Evolutionary conservation across 2,113 vertebrate species (phyloP), one percentile per base, ranked within the genome.

Genomic region (Ophiodon elongatus): DNA sequence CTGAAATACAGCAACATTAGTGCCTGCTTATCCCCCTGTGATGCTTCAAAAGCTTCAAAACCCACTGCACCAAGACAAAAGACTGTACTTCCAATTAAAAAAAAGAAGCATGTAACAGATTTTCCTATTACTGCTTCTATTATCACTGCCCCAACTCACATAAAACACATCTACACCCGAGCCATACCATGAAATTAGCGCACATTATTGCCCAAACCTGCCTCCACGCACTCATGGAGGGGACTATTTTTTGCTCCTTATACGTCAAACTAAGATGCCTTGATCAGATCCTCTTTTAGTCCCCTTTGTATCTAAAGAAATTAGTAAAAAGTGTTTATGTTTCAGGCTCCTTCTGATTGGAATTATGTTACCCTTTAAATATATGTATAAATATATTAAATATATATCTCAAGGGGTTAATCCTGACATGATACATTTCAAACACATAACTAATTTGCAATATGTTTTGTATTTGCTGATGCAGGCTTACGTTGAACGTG

Each of bases 41-140:
- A 56, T 73, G 71, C 62, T 43, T 74, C n/a, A 77, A 41, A 77
- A 39, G 21, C 47, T 45, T 57, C n/a, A 59, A 41, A 78, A 29
- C 15, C 37, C 60, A 56, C 62, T 39, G 54, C 56, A n/a, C 60
- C 67, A 31, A 37, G 6, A 54, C 66, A 43, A 67, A 77, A 37
- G n/a, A 62, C 71, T 41, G 54, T 14, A 54, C 27, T 45, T 57
- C 3, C 2, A 60, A 33, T 21, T 29, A 8, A 65, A 37, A 59
- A 19, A 39, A 50, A 62, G 6, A 47, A 39, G 8, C 10, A 25
- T 13, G 0, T 2, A 43, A 54, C 1, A 41, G 25, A 62, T 50
- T 66, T 66, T 73, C 29, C 8, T 45, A 56, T 39, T 29, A 5
- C 13, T 60, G 54, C 8, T 52, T 11, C 8, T 65, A 5, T 56